phyloP scores from a whole-genome alignment of 1,140 invertebrate genomes.

The Drosophila arizonae region DNA sequence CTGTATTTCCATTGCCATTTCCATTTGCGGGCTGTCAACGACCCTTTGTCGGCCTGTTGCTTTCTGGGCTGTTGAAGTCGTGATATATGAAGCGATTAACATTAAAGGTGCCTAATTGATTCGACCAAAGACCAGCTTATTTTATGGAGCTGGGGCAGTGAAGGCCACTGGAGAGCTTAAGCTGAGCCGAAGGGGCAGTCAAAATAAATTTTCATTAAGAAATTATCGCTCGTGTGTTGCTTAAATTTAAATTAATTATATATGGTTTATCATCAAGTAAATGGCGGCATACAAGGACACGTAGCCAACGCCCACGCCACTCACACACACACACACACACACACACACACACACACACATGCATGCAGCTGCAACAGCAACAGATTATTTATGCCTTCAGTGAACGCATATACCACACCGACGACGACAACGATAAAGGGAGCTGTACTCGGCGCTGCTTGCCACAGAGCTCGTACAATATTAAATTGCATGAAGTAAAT shows the following conservation, averaged over 20 bases:
- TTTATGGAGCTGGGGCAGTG: not conserved
- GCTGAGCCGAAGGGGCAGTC: not conserved
- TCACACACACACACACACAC: constrained; percentile 10
- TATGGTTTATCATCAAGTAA: constrained; percentile 60
- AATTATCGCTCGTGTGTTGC: constrained; percentile 59
- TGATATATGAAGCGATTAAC: constrained; percentile 79
- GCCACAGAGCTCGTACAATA: constrained; percentile 50
- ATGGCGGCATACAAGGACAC: constrained; percentile 41
- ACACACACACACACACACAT: constrained; percentile 10
- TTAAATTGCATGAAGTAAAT: constrained; percentile 72
- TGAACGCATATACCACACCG: constrained; percentile 44
- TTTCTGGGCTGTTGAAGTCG: constrained; percentile 40
- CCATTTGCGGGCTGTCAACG: constrained; percentile 61
- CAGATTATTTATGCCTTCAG: constrained; percentile 75
- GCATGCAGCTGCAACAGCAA: constrained; percentile 45
- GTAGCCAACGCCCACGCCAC: constrained; percentile 8
- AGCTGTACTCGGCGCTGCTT: constrained; percentile 10
- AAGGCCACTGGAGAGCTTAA: not conserved
- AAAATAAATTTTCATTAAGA: constrained; percentile 57
- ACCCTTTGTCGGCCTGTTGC: constrained; percentile 58
- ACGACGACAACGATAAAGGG: constrained; percentile 16
- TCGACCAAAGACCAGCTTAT: constrained; percentile 55
- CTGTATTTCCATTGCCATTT: constrained; percentile 25
- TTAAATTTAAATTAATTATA: constrained; percentile 73
- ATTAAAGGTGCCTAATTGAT: constrained; percentile 75